Conservation (phyloP, 2,888 invertebrate species). For the Tachina fera region DNA sequence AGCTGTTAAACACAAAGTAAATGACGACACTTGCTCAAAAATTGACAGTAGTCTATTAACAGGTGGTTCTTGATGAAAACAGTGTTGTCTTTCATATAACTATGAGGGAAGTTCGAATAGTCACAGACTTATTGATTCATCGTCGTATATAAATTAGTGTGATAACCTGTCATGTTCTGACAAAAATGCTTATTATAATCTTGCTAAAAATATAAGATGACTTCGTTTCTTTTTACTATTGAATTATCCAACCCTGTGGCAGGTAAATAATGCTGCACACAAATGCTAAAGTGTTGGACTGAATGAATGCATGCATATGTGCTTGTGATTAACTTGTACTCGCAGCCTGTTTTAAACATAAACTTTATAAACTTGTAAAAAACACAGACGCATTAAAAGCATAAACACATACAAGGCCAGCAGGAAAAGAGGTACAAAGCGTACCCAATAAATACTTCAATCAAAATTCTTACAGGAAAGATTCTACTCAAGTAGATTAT, state of each 20-base stretch:
- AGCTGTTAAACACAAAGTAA: no score
- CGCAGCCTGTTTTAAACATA: conserved; percentile 22
- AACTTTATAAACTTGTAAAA: conserved; percentile 10
- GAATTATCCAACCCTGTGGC: background rate
- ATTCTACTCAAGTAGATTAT: background rate
- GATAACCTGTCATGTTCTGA: no score
- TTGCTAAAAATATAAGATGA: no score
- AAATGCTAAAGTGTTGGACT: background rate
- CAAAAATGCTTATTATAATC: no score
- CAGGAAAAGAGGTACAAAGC: background rate
- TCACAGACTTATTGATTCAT: no score
- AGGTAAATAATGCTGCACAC: background rate
- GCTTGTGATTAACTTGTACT: conserved; percentile 14
- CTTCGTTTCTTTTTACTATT: background rate
- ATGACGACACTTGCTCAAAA: no score
- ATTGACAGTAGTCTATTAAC: no score
- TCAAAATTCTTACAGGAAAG: background rate
- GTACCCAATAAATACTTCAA: no score
- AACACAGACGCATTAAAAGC: conserved; percentile 17
- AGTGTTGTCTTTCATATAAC: no score
- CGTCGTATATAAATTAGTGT: no score
- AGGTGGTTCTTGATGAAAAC: no score
- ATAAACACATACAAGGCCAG: background rate
- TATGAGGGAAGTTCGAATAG: no score
- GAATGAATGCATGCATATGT: background rate